Percentiles rank a stretch among this genome's conserved stretches.
These are phyloP conservation scores for Meandrina meandrites DNA, from an alignment of 92 coral and sea anemone genomes.

Conservation along the genomic window DNA sequence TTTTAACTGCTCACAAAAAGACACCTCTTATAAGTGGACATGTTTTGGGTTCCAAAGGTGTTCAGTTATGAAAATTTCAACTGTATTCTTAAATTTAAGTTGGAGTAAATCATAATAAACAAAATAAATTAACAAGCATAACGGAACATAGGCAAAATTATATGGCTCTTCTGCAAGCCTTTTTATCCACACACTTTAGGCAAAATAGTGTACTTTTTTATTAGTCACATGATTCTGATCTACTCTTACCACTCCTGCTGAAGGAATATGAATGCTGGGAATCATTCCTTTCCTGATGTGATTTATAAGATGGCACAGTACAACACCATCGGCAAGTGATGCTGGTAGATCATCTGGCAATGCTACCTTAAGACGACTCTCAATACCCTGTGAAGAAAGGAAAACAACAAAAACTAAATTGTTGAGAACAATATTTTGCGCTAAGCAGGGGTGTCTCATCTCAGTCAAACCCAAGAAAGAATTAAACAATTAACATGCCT, in stretches of 20 bases:
- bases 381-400: constrained; percentile 73
- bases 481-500: no score
- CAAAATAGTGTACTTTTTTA: no score
- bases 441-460: not conserved
- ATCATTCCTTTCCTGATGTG: constrained; percentile 86
- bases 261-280: constrained; percentile 93
- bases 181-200: no score
- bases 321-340: constrained; percentile 95
- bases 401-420: not conserved
- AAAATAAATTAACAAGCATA: no score
- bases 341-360: constrained; percentile 97
- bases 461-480: not conserved
- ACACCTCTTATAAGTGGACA: no score
- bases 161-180: no score
- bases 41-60: no score
- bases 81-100: no score
- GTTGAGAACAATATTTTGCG: not conserved
- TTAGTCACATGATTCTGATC: not conserved
- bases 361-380: constrained; percentile 90
- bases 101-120: no score
- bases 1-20: no score
- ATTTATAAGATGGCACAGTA: constrained; percentile 91
- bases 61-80: no score
- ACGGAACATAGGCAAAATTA: no score
- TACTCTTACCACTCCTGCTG: constrained; percentile 93